phyloP scores from a whole-genome alignment of 2,888 invertebrate species.

The Noctua comes region DNA sequence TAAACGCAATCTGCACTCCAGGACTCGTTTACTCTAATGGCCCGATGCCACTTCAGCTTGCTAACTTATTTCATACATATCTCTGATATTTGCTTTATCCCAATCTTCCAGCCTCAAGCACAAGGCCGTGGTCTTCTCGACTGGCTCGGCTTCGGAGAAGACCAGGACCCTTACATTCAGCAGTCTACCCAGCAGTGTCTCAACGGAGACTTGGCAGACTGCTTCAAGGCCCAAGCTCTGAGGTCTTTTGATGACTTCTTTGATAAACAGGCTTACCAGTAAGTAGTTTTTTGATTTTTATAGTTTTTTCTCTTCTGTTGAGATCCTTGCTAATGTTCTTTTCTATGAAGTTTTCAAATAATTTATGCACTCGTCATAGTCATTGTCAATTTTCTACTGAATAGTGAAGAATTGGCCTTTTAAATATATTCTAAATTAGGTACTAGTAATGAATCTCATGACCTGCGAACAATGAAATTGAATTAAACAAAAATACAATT shows the following conservation, averaged over 20 bases:
- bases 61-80: background rate
- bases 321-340: background rate
- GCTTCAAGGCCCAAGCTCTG: slow-evolving; percentile 95
- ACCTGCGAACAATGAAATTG: background rate
- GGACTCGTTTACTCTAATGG: background rate
- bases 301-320: background rate
- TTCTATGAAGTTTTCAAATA: background rate
- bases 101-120: slow-evolving; percentile 85
- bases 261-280: slow-evolving; percentile 91
- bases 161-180: slow-evolving; percentile 94
- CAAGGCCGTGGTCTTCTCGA: slow-evolving; percentile 93
- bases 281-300: slow-evolving; percentile 61
- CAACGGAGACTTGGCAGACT: slow-evolving; percentile 95
- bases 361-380: background rate
- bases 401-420: background rate
- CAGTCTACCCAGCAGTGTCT: slow-evolving; percentile 94
- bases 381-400: background rate
- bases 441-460: too few species aligned
- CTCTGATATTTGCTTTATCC: background rate
- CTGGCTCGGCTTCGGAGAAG: slow-evolving; percentile 94
- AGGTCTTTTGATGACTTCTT: slow-evolving; percentile 95
- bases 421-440: background rate
- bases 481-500: background rate
- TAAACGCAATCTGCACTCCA: background rate
- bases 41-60: background rate